phyloP scores from a whole-genome alignment of 2,113 vertebrate genomes.

The Alouatta palliata region DNA sequence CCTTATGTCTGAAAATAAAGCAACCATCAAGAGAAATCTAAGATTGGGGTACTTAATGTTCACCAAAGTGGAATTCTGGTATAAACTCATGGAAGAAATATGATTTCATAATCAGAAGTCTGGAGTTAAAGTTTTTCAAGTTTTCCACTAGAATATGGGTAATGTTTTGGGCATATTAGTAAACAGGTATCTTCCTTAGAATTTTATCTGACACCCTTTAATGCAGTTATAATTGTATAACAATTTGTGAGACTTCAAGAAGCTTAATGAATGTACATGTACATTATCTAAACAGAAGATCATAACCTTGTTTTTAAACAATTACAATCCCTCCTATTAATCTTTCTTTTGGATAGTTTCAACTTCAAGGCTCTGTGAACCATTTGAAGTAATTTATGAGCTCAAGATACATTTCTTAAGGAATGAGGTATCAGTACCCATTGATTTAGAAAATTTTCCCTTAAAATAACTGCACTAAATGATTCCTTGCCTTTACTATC shows the following conservation, averaged over 20 bases:
- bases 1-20: constrained; percentile 16
- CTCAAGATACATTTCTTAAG: background rate
- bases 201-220: background rate
- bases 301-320: constrained; percentile 20
- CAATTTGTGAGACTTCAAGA: background rate
- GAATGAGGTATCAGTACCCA: background rate
- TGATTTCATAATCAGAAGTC: background rate
- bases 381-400: background rate
- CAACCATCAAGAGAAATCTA: background rate
- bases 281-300: constrained; percentile 11
- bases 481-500: background rate
- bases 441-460: background rate
- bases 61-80: background rate
- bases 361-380: background rate
- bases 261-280: constrained; percentile 19
- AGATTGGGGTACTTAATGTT: background rate
- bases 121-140: background rate
- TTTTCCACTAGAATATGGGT: background rate
- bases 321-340: background rate
- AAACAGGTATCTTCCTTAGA: background rate
- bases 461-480: constrained; percentile 10
- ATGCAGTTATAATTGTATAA: background rate
- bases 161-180: background rate
- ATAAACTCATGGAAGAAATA: background rate
- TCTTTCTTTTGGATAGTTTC: background rate